Evolutionary conservation across 2,113 vertebrate genomes (phyloP), one percentile per base, ranked within the genome.

Genomic region (Paradisaea rubra): DNA sequence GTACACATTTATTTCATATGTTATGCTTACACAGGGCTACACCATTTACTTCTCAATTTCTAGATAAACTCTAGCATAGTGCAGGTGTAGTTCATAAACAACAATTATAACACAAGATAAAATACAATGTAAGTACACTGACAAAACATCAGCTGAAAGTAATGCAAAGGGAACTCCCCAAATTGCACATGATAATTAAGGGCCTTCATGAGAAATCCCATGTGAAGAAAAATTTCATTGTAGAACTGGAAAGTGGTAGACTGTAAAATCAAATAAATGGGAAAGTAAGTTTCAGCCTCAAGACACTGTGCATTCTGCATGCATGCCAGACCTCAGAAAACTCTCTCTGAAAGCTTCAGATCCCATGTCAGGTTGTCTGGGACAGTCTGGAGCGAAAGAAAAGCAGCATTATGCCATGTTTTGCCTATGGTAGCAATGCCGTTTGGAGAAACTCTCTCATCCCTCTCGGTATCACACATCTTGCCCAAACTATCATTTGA

Each of bases 401-500:
- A 27, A 88, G 11, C 35, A 50, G 20, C 25, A 42, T 4, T 19
- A 45, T 3, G 3, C 42, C 8, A 39, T 8, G 13, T 49, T 89
- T 47, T 39, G 37, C 49, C 15, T 37, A 10, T 1, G 2, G n/a
- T 2, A 90, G 9, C 31, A 76, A 64, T 0, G 0, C 9, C 9
- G 11, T 24, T 78, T 79, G 16, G 33, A 61, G 9, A 18, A 81
- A 82, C n/a, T 28, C 25, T 37, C 61, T 39, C 52, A 57, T 21
- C 35, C 30, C 12, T 39, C 27, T 59, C 24, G 1, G 33, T 79
- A 64, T 15, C 27, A 35, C 9, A 16, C 4, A 35, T 25, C 21
- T 89, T 63, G 21, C 31, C 19, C 69, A 83, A 81, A 91, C 42
- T 47, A 74, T 12, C 35, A 78, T 24, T 47, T 1, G 0, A 31